Base-by-base conservation (phyloP, 2,888 invertebrate genomes). In the Drosophila nigricruria region DNA sequence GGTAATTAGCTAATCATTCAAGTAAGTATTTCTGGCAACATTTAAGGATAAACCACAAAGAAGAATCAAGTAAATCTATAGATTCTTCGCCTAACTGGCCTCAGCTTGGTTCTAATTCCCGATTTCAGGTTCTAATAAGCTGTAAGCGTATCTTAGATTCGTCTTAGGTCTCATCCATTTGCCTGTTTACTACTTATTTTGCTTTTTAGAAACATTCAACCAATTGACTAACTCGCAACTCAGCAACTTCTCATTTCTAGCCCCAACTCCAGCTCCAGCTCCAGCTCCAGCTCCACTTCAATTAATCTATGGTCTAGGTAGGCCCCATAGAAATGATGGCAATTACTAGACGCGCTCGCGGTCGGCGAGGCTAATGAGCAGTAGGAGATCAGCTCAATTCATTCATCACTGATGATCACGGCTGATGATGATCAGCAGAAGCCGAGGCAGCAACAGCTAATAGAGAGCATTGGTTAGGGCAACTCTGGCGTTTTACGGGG, bases 321-420 rank as follows among this genome's bases (percentile, higher is more conserved):
- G 82, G 59, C 40, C 60, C 67, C 63, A 53, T 77, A 75, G 81
- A 85, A 84, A 86, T 86, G 64, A 85, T 78, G 83, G 84, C 84
- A 85, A 85, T 85, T 85, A 86, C 84, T 70, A 72, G 83, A 78
- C 73, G 83, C 70, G 84, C 83, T 84, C 80, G 73, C 67, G 73
- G 77, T 77, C 77, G 61, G 60, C 49, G 68, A 60, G 77, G 66
- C 77, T 77, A 77, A 77, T 77, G 77, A 78, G 72, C 68, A 76
- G 67, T 78, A 79, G 70, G 66, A 77, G 81, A 77, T 77, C 77
- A 76, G 71, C 84, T 84, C 84, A 84, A 85, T 85, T 85, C 84
- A 85, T 85, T 86, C 84, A 85, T 85, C 84, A 86, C 84, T 82
- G 77, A 85, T 82, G 71, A 73, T 78, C 77, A 72, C 73, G 53